These are phyloP conservation scores for Spialia ferax DNA, from an alignment of 2,888 invertebrate genomes.

Conservation along the genomic window DNA sequence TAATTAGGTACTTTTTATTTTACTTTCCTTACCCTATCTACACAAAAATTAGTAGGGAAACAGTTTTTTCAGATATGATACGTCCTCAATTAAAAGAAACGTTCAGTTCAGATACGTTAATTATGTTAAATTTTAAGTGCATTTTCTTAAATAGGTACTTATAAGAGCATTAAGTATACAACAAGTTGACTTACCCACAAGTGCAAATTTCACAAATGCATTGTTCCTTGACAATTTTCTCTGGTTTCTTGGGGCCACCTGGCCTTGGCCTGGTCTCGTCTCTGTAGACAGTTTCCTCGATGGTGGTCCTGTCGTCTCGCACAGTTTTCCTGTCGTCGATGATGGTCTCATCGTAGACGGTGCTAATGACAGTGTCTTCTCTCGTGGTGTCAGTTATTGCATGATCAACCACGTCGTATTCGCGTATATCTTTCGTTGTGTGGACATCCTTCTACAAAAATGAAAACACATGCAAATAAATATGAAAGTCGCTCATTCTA, in stretches of 20 bases:
- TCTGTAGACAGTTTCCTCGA: conserved; percentile 68
- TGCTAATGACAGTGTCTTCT: conserved; percentile 75
- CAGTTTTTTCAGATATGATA: no score
- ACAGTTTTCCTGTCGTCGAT: conserved; percentile 78
- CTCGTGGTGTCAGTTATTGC: conserved; percentile 78
- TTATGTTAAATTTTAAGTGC: no score
- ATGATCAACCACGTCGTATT: conserved; percentile 83
- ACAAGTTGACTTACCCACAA: conserved; percentile 91
- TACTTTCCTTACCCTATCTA: no score
- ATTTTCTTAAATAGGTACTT: no score
- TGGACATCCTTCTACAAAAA: conserved; percentile 79
- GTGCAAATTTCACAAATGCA: conserved; percentile 97
- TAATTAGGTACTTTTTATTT: no score
- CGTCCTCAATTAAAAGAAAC: no score
- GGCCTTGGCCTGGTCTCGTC: conserved; percentile 74
- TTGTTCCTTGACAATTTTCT: conserved; percentile 89
- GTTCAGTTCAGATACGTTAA: no score
- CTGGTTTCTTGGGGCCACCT: conserved; percentile 78
- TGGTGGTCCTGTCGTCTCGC: conserved; percentile 76
- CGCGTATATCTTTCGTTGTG: conserved; percentile 78
- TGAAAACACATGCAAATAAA: conserved; percentile 38
- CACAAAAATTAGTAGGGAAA: no score
- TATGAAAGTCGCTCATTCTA: no score
- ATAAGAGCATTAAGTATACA: not conserved
- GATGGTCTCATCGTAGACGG: conserved; percentile 78